Base-by-base conservation (phyloP, 2,113 vertebrate genomes). In the Corynorhinus townsendii region DNA sequence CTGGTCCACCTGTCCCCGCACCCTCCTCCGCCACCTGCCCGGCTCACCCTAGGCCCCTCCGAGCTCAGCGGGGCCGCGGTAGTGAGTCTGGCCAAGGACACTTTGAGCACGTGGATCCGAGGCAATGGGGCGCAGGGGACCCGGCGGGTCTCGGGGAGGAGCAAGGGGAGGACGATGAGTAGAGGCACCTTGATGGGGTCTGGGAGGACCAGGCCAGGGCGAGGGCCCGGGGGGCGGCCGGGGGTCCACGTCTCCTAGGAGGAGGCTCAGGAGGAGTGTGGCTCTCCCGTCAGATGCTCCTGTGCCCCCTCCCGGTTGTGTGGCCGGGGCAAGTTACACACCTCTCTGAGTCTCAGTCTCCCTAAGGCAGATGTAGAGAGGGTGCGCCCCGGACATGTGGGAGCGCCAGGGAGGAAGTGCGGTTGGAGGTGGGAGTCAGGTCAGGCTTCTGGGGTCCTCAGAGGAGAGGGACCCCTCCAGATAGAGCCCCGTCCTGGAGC, bases 111-210 rank as follows among this genome's bases (percentile, higher is more conserved):
- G 30, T 26, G 75, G 33, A 40, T 11, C 5, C 0, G 1, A 66
- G 47, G 28, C 54, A 6, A 0, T 0, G 12, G 75, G 14, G 11
- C 15, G 3, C 40, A 49, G 89, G 22, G 52, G 62, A 47, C 5
- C 16, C 33, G 43, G 33, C 14, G 3, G 35, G 62, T 19, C 40
- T 20, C 6, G 0, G 0, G 38, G 64, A 62, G 30, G 24, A 33
- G 6, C 0, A 2, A n/a, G 49, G 4, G 19, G 17, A 19, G 3
- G 16, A 5, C 0, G 2, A 19, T 9, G 56, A 20, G 7, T 2
- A 14, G 47, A 28, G 64, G 22, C n/a, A n/a, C 8, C 80, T 80
- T 19, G 28, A 2, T 3, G 52, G 16, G 52, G 22, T 14, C 26
- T 9, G 64, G 26, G 24, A 64, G 66, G n/a, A 71, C 40, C 45